phyloP scores from a whole-genome alignment of 2,113 vertebrate genomes.

The Sphaerodactylus townsendi region DNA sequence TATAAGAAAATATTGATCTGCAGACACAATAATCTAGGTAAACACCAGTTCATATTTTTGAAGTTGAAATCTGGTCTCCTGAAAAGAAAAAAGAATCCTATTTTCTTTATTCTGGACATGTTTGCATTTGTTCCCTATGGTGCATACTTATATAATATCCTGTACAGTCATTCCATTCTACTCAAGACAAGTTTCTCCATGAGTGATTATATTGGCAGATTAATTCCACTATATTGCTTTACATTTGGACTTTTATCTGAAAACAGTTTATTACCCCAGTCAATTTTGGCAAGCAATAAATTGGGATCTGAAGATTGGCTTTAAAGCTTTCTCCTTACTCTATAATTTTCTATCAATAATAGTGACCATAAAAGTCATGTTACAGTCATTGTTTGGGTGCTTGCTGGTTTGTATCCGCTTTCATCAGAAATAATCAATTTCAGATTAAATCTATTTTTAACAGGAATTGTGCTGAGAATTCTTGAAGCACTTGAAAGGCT shows the following conservation, averaged over 20 bases:
- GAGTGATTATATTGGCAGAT: neutral
- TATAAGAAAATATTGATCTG: neutral
- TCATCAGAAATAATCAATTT: constrained; percentile 19
- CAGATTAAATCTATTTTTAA: constrained; percentile 19
- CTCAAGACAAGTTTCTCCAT: neutral
- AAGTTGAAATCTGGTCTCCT: neutral
- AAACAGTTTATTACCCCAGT: neutral
- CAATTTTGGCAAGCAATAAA: neutral
- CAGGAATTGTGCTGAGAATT: constrained; percentile 32
- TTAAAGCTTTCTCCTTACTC: neutral
- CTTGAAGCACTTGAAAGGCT: constrained; percentile 20
- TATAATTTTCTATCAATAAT: neutral
- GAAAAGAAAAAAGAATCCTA: neutral
- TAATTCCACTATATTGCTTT: neutral
- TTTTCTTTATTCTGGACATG: neutral
- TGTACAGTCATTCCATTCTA: neutral
- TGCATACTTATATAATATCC: neutral
- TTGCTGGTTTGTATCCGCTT: neutral
- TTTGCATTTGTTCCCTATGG: neutral
- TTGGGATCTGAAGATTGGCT: neutral
- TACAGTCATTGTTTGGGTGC: constrained; percentile 9
- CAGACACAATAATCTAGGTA: neutral
- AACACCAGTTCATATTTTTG: neutral
- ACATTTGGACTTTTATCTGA: neutral
- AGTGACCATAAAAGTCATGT: neutral